These are phyloP conservation scores for Dicentrarchus labrax DNA, from an alignment of 2,113 vertebrate species.

Conservation along the genomic window DNA sequence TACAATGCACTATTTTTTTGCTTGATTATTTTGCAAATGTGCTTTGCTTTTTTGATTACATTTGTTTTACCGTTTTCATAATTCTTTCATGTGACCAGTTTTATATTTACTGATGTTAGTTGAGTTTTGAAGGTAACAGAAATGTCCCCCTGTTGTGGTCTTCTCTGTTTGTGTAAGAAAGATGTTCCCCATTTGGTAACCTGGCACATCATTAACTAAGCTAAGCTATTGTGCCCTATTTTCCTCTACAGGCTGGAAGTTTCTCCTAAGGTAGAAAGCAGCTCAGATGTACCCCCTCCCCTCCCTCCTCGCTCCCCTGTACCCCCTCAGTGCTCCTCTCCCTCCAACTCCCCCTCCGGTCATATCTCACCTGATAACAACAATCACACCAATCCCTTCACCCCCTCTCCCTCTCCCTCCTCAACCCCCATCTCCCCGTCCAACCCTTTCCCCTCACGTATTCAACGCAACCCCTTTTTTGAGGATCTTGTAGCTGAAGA, in stretches of 20 bases:
- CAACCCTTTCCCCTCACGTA: slow-evolving; percentile 90
- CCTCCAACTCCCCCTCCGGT: slow-evolving; percentile 73
- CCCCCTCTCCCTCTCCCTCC: slow-evolving; percentile 75
- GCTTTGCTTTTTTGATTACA: slow-evolving; percentile 61
- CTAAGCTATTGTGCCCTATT: slow-evolving; percentile 92
- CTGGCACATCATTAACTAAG: slow-evolving; percentile 89
- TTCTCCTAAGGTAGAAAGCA: slow-evolving; percentile 98
- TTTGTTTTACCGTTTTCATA: slow-evolving; percentile 60
- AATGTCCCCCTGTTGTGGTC: slow-evolving; percentile 40
- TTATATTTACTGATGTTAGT: slow-evolving; percentile 40
- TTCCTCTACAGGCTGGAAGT: slow-evolving; percentile 98
- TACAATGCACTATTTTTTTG: slow-evolving; percentile 52
- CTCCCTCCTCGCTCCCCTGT: slow-evolving; percentile 83
- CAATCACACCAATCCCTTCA: slow-evolving; percentile 75
- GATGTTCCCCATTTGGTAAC: slow-evolving; percentile 67
- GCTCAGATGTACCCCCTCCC: slow-evolving; percentile 88
- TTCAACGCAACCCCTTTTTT: slow-evolving; percentile 94
- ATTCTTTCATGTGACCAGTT: slow-evolving; percentile 51
- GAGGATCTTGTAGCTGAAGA: slow-evolving; percentile 91
- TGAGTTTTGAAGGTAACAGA: neutral
- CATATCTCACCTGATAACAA: slow-evolving; percentile 70
- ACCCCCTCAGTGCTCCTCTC: slow-evolving; percentile 75
- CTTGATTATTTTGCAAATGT: slow-evolving; percentile 73
- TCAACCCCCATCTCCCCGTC: slow-evolving; percentile 84
- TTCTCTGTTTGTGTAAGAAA: slow-evolving; percentile 64